Evolutionary conservation across 92 coral and sea anemone genomes (phyloP), one percentile per base, ranked within the genome.

Genomic region (Porites rus): DNA sequence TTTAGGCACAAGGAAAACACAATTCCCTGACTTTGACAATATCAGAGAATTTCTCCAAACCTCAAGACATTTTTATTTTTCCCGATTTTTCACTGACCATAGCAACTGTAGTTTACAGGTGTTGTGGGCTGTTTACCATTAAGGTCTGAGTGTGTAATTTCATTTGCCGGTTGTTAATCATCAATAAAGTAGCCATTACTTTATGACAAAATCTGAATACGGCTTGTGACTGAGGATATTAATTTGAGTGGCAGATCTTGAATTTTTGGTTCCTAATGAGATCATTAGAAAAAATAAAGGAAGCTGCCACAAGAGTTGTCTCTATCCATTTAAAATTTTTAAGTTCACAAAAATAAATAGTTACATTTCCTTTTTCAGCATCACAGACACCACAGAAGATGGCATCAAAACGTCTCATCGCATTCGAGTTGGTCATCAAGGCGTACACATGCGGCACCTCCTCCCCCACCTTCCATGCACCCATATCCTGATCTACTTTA

Each of bases 371-470:
- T 12, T 16, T 63, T 14, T 52, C 80, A 94, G 98, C 98, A 94
- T 71, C 90, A 94, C 87, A 83, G 96, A 77, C 98, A 93, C 82
- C 85, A 88, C 85, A 86, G 98, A 79, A 89, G 98, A 79, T 94
- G 98, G 98, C 94, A 93, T 51, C 91, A 89, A 17, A 88, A 80
- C 74, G 83, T 83, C 83, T 79, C 88, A 43, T 58, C 93, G 8
- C 94, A 91, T 52, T 92, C 87, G 20, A 87, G 93, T 56, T 93
- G 96, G 98, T 69, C 94, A 53, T 90, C 91, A 3, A 64, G 87
- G 9, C 87, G 73, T 62, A 14, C 80, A 4, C 87, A 83, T 65
- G 62, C 91, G 12, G 18, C 73, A 51, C 66, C 87, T 14, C 78
- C 68, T 24, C 86, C 79, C 54, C 91, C 90, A 18, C 84, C 96